Evolutionary conservation across 2,113 vertebrate species (phyloP), one percentile per base, ranked within the genome.

Genomic region (Tursiops truncatus): DNA sequence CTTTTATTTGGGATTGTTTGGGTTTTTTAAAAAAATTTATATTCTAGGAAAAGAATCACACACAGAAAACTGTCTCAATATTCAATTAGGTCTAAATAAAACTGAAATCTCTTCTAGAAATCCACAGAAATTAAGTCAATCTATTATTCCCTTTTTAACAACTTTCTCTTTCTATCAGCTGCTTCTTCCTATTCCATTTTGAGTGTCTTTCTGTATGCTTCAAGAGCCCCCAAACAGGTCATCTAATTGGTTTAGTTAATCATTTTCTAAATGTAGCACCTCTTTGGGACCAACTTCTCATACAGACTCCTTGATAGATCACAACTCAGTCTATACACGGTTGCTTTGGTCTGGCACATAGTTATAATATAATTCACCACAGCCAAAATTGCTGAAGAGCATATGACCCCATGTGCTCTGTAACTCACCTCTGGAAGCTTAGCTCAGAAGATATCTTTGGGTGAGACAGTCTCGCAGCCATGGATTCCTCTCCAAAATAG

Each of bases 211-310:
- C 70, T 62, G 14, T 63, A 12, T 92, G 18, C 71, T 94, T 85
- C 15, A 87, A 28, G n/a, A 93, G 14, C 11, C n/a, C 8, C 8
- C 33, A 89, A 56, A 70, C 9, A 88, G 21, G 33, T 83, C 21
- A 82, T 93, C 53, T 85, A 67, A 87, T 58, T 81, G 74, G 28
- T 60, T 83, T 41, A 94, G n/a, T 71, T 79, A 53, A 91, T 68
- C 38, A 71, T 76, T 88, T 96, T 95, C 21, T 53, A 81, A 56
- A 21, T 41, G n/a, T 17, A 76, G 21, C 25, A 94, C 38, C 38
- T 81, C 36, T 67, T 41, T 63, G 28, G 41, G 76, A 70, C 44
- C 23, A 60, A 58, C 6, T 71, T 84, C 31, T 81, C 74, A 77
- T 50, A 70, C 4, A 23, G 11, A 21, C 1, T 41, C 36, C 23